Evolutionary conservation across 2,797 vertebrate species (phyloP).

Genomic region (Gymnocypris eckloni): DNA sequence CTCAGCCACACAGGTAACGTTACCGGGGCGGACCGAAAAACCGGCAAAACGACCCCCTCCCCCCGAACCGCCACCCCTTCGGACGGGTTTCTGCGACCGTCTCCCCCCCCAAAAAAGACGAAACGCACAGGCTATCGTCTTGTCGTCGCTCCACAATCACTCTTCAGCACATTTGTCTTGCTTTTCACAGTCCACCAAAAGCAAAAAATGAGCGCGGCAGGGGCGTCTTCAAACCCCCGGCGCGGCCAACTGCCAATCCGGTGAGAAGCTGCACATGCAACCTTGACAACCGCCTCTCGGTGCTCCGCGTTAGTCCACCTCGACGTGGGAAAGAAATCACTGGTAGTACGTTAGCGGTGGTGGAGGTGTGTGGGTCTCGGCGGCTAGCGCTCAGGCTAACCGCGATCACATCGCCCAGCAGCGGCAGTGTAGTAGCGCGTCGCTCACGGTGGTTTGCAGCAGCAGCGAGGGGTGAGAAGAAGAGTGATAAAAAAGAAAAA

Average conservation of each 20-base stretch:
- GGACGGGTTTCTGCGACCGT: slow-evolving; percentile 66
- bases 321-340: not conserved
- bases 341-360: not conserved
- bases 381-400: slow-evolving; percentile 72
- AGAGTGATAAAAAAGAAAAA: slow-evolving; percentile 45
- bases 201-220: slow-evolving; percentile 54
- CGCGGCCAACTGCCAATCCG: slow-evolving; percentile 56
- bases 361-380: slow-evolving; percentile 24
- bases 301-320: slow-evolving; percentile 16
- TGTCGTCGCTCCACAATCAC: slow-evolving; percentile 44
- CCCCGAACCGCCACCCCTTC: slow-evolving; percentile 72
- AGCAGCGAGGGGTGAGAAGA: slow-evolving; percentile 33
- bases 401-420: slow-evolving; percentile 69
- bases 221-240: slow-evolving; percentile 48
- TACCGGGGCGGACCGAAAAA: slow-evolving; percentile 61
- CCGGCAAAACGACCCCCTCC: slow-evolving; percentile 70
- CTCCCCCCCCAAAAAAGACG: slow-evolving; percentile 60
- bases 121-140: slow-evolving; percentile 21
- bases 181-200: slow-evolving; percentile 32
- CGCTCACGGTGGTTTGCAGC: slow-evolving; percentile 53
- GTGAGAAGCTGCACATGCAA: slow-evolving; percentile 38
- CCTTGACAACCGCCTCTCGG: not conserved
- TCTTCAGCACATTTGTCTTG: slow-evolving; percentile 47
- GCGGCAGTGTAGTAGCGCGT: slow-evolving; percentile 54
- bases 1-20: slow-evolving; percentile 68